Base-by-base conservation (phyloP, 2,113 vertebrate genomes). In the Pundamilia nyererei region DNA sequence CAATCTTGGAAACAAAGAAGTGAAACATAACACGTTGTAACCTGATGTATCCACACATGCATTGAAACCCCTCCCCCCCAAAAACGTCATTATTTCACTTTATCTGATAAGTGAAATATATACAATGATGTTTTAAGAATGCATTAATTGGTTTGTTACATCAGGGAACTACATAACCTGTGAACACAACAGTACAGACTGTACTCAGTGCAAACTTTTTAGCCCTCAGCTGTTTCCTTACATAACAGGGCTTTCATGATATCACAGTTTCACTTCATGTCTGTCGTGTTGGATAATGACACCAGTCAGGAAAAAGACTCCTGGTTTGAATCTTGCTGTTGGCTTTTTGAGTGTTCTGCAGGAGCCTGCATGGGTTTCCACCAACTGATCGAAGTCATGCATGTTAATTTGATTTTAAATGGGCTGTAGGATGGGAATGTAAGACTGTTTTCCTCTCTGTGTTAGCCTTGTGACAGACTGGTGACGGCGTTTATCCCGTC, bases 1-100 rank as follows among this genome's bases (percentile, higher is more conserved):
- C 24, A 11, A 12, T 47, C 70, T 75, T 19, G 42, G 15, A 49
- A 75, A 75, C 42, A 75, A 75, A 75, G 70, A 75, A 19, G 42
- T 75, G 42, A 49, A 75, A 75, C 5, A 1, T 15, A 24, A 42
- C n/a, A 65, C 1, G 6, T 0, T 21, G n/a, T 24, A 70, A 70
- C 65, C 65, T 70, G 65, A 42, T 15, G n/a, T 14, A 14, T 70
- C 65, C 35, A 40, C 35, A 42, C 6, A 70, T 42, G 38, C 38
- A 42, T 12, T 42, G 19, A 62, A 62, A 33, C 29, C 58, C 9
- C 29, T 6, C 9, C 58, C 58, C 56, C 9, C 15, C 0, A 33
- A 19, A 56, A 62, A 1, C 1, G 0, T 1, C 31, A 35, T 62
- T 62, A 35, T 35, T 35, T 68, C n/a, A 68, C 35, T 68, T 2